Evolutionary conservation across 2,888 invertebrate genomes (phyloP), one percentile per base, ranked within the genome.

Genomic region (Digitonthophagus gazella): DNA sequence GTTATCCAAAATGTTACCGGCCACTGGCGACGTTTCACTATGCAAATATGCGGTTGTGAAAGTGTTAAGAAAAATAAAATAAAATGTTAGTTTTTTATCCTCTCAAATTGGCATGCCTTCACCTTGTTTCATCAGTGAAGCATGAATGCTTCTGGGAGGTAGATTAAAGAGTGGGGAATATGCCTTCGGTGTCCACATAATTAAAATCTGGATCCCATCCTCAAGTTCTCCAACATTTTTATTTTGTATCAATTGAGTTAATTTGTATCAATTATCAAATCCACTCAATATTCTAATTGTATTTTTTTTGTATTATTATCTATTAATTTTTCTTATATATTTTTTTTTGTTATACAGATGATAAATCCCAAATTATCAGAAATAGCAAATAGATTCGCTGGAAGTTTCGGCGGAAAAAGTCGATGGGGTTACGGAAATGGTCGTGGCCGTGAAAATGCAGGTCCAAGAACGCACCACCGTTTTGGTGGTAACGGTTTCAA

Each of bases 351-450:
- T 74, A 78, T 77, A 79, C 86, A 88, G 92, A 90, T 90, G 73
- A 88, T 97, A 69, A 94, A 93, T 80, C 95, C 95, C 64, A 93
- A 95, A 80, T 86, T 97, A 61, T 87, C 90, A 77, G 92, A 93
- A 76, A 87, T 95, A 86, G 92, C 92, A 3, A 88, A 87, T 74
- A 87, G 90, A 74, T 82, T 81, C 56, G 88, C 87, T 71, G 88
- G 87, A 65, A 89, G 89, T 67, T 69, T 71, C 57, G 88, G 87
- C 68, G 80, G 80, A 71, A 79, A 79, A 69, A 86, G 87, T 20
- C 85, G 88, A 74, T 85, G 86, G 85, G 86, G 86, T 75, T 80
- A 85, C 44, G 83, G 86, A 68, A 78, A 76, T 71, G 76, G 76
- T 57, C 80, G 82, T 44, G 84, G 85, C 0, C 69, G 78, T 58